A percentile compares a stretch with the other conserved stretches of the same genome.
Evolutionary conservation across 2,113 vertebrate species (phyloP).

Genomic region (Apodemus speciosus): DNA sequence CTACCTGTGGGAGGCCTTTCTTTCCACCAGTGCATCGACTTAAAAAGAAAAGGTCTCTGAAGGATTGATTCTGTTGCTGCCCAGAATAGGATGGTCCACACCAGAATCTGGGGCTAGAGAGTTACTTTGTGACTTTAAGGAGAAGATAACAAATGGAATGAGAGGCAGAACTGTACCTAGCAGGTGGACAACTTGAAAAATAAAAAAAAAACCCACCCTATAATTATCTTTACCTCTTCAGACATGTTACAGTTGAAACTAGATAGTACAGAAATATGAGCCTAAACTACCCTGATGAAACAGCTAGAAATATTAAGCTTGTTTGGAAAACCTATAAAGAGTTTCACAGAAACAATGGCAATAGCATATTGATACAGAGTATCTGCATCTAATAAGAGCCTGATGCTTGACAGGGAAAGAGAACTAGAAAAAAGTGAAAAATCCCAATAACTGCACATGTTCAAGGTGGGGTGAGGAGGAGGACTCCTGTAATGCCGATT

Average conservation of each 20-base stretch:
- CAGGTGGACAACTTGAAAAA: background rate
- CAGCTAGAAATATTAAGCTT: background rate
- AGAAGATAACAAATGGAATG: background rate
- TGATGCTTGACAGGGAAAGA: background rate
- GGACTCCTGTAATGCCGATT: background rate
- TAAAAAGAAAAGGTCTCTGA: background rate
- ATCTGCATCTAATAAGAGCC: background rate
- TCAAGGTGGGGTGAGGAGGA: background rate
- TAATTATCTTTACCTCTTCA: slow-evolving; percentile 20
- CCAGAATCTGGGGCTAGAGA: background rate
- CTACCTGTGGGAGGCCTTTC: background rate
- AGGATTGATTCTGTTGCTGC: background rate
- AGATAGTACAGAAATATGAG: background rate
- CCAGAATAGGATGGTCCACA: background rate
- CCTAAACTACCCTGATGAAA: background rate
- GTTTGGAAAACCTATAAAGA: background rate
- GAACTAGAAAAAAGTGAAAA: background rate
- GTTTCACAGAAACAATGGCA: background rate
- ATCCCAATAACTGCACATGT: background rate
- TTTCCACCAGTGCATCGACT: background rate
- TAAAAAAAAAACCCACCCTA: background rate
- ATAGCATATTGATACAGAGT: background rate
- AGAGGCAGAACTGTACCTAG: background rate
- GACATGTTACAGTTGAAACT: background rate
- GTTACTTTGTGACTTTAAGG: background rate